Base-by-base conservation (phyloP, 2,888 invertebrate genomes). In the Adineta ricciae region DNA sequence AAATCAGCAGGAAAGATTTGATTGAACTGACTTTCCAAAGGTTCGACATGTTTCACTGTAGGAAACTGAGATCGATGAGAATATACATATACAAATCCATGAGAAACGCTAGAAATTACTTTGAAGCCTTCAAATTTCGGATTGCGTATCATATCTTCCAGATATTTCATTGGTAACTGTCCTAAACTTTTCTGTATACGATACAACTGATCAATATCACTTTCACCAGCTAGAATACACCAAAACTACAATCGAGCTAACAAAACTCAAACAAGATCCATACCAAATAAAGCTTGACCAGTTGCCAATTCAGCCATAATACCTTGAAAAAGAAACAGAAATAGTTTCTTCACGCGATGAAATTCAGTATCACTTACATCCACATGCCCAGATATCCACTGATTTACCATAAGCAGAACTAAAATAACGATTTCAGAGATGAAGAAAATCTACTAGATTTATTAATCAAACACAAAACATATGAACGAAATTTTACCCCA, bases 201-300 rank as follows among this genome's bases (percentile, higher is more conserved):
- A 87, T 89, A 90, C 56, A 90, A 88, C 88, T 90, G 90, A 87
- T 90, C 90, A 72, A 90, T 90, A 87, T 90, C 90, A 87, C 89
- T 89, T 86, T 90, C 90, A 4, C 90, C 90, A 0, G 89, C 89
- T 86, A 90, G 90, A 85, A 50, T 9, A 50, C 90, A 87, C 1
- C 90, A 89, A 87, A 90, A 14, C 14, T 19, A 64, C 0, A 24
- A 64, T 27, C 32, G 14, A n/a, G n/a, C 1, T n/a, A 27, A 14
- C 1, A 27, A 32, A 9, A n/a, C n/a, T n/a, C n/a, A 27, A 64
- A 32, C 27, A 64, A 19, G 2, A 64, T 32, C 0, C 19, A 14
- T 64, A 64, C 64, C 32, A 16, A 90, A 90, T 85, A 90, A 86
- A 2, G 90, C 89, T 87, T 90, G 90, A 24, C 90, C 90, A 82